Conservation (phyloP, 2,797 vertebrate species). For the Thamnophis elegans region DNA sequence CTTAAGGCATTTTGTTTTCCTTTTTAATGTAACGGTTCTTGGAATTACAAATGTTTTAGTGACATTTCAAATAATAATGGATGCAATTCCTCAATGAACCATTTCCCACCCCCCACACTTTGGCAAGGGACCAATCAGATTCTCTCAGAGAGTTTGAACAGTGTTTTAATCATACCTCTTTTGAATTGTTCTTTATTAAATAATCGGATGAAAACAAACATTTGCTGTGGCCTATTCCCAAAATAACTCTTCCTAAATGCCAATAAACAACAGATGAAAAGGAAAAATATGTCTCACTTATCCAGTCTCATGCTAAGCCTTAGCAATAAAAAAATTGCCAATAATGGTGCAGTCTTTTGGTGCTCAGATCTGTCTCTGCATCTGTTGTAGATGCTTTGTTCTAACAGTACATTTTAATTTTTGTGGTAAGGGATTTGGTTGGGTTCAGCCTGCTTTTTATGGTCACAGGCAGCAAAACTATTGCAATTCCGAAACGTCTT, state of each 20-base stretch:
- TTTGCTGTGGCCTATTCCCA: background rate
- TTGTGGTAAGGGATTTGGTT: background rate
- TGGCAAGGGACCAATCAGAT: constrained; percentile 4
- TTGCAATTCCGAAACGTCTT: background rate
- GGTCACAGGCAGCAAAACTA: background rate
- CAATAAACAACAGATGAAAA: background rate
- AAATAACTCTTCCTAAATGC: background rate
- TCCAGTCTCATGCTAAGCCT: background rate
- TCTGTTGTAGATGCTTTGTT: background rate
- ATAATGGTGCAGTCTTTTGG: background rate
- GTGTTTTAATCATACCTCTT: background rate
- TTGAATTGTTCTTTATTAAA: background rate
- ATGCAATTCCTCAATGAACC: constrained; percentile 55
- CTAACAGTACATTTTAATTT: background rate
- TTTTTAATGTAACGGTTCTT: constrained; percentile 68
- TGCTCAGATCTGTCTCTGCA: too few species aligned
- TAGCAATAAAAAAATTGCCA: background rate
- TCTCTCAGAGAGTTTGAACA: background rate
- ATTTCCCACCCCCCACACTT: background rate
- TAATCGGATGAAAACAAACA: background rate
- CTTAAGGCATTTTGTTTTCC: constrained; percentile 59
- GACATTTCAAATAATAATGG: constrained; percentile 69
- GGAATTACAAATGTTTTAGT: constrained; percentile 63
- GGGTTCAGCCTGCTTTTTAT: background rate
- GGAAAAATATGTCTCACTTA: background rate